phyloP scores from a whole-genome alignment of 2,797 vertebrate genomes.

The Myotis findleyi region DNA sequence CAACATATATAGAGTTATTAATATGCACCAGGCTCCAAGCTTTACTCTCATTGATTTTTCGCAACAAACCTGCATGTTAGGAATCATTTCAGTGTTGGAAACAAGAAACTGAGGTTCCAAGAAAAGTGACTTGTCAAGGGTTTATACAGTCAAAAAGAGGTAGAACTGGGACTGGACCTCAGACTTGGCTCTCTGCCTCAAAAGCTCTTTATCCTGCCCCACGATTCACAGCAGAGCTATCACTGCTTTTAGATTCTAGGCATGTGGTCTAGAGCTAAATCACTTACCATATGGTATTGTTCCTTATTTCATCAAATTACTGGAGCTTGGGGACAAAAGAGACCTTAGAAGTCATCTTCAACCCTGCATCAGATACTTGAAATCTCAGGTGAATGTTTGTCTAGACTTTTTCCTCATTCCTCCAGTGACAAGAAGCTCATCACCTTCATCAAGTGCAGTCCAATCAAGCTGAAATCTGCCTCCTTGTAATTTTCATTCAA shows the following conservation, averaged over 20 bases:
- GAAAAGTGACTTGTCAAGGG: background rate
- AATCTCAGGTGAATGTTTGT: conserved; percentile 56
- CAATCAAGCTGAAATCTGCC: conserved; percentile 14
- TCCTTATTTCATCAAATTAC: conserved; percentile 49
- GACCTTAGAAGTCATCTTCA: conserved; percentile 46
- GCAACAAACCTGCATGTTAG: background rate
- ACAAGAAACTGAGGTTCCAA: conserved; percentile 17
- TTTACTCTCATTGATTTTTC: conserved; percentile 18
- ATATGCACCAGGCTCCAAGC: background rate
- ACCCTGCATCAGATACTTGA: conserved; percentile 35
- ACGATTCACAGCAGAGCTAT: conserved; percentile 3
- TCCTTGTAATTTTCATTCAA: conserved; percentile 17
- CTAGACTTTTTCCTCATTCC: conserved; percentile 28
- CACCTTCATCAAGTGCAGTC: conserved; percentile 5
- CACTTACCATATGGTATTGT: conserved; percentile 25
- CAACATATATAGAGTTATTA: background rate
- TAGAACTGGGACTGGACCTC: background rate
- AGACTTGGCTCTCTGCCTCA: background rate
- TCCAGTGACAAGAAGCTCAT: background rate
- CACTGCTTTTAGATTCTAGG: conserved; percentile 15
- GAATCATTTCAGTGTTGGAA: conserved; percentile 34
- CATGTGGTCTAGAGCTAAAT: background rate
- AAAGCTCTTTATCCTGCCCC: background rate
- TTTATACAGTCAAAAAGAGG: background rate
- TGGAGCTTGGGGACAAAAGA: conserved; percentile 8